Conservation (phyloP, 2,888 invertebrate species). For the Phorcus lineatus region DNA sequence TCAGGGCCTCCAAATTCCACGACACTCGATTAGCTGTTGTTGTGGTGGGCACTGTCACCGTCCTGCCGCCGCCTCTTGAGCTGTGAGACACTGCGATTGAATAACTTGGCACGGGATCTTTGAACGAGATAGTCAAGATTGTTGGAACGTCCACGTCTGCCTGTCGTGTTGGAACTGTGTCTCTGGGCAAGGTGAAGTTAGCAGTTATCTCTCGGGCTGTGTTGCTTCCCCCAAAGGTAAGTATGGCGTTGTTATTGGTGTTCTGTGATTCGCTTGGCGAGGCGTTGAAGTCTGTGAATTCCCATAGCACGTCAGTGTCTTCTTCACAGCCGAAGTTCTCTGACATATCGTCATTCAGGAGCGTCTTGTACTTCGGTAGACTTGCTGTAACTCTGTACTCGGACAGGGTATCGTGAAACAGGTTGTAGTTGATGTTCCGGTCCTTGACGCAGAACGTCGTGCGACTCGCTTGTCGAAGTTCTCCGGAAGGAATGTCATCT, state of each 20-base stretch:
- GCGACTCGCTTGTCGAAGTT: not conserved
- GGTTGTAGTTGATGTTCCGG: not conserved
- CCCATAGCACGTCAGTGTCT: conserved; percentile 42
- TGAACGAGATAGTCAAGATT: not conserved
- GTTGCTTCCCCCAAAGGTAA: not conserved
- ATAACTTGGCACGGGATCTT: not conserved
- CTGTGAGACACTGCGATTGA: not conserved
- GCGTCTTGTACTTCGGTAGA: conserved; percentile 47
- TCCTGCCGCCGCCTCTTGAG: not conserved
- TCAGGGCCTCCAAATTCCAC: not conserved
- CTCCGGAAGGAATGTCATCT: not conserved
- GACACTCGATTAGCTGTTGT: not conserved
- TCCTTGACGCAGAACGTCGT: not conserved
- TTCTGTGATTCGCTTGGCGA: not conserved
- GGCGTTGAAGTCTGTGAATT: conserved; percentile 38
- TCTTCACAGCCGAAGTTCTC: conserved; percentile 43
- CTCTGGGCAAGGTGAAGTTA: not conserved
- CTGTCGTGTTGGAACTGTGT: not conserved
- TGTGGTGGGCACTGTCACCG: not conserved
- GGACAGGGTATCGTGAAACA: conserved; percentile 44
- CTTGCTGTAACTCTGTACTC: conserved; percentile 45
- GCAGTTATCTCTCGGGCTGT: not conserved
- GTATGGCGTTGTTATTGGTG: not conserved
- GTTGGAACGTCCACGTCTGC: not conserved
- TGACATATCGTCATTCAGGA: conserved; percentile 43